A percentile compares a stretch with the other conserved stretches of the same genome.
These are phyloP conservation scores for Oplegnathus fasciatus DNA, from an alignment of 2,113 vertebrate species.

Conservation along the genomic window DNA sequence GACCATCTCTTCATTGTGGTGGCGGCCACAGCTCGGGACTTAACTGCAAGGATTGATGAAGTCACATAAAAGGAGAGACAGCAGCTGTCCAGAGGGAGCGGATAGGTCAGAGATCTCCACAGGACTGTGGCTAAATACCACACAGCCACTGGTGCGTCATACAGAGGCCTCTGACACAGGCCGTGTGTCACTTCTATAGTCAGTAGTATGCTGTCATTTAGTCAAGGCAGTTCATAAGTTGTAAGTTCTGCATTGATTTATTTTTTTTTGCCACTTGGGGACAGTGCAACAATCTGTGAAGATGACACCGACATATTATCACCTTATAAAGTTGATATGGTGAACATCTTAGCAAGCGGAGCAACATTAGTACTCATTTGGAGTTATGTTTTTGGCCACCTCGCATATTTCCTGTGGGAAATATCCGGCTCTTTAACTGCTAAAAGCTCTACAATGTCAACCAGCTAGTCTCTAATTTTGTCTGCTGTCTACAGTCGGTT, in stretches of 20 bases:
- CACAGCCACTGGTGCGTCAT: conserved; percentile 31
- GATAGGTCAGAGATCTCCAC: conserved; percentile 63
- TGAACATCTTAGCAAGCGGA: no score
- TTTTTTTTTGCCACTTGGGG: no score
- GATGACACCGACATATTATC: not conserved
- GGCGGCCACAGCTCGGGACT: conserved; percentile 47
- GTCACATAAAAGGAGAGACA: conserved; percentile 62
- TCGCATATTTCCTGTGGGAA: no score
- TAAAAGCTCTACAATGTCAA: no score
- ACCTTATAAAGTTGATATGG: not conserved
- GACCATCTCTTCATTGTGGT: conserved; percentile 31
- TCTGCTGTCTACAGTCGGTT: no score
- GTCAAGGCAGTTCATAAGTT: not conserved
- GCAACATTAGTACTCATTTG: no score
- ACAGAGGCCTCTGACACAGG: conserved; percentile 26
- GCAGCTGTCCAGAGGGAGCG: conserved; percentile 54
- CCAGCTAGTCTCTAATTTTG: no score
- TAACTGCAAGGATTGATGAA: conserved; percentile 70
- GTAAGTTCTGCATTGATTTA: no score
- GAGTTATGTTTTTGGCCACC: no score
- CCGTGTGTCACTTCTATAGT: not conserved
- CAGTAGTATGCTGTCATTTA: conserved; percentile 10
- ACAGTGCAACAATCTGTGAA: not conserved
- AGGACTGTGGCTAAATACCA: conserved; percentile 53
- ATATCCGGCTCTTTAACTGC: no score